These are phyloP conservation scores for Stigmatopora argus DNA, from an alignment of 2,113 vertebrate species.

Conservation along the genomic window DNA sequence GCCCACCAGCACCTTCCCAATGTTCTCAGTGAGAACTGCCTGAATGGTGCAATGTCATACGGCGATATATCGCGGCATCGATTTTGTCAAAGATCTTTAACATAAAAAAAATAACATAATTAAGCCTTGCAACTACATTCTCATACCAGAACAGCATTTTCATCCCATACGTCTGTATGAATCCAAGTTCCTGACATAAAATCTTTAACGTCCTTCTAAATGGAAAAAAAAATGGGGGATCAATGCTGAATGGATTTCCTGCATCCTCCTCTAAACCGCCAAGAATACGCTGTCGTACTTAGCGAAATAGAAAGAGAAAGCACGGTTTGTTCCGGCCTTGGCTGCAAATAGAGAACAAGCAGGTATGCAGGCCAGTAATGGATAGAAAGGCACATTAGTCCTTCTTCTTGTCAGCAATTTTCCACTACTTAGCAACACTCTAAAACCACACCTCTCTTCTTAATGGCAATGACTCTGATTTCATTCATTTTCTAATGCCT, in stretches of 20 bases:
- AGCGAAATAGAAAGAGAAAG: slow-evolving; percentile 36
- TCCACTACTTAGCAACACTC: slow-evolving; percentile 61
- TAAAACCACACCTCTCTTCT: slow-evolving; percentile 61
- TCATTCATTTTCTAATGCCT: slow-evolving; percentile 44
- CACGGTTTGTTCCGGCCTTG: slow-evolving; percentile 25
- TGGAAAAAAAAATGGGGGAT: slow-evolving; percentile 41
- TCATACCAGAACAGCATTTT: slow-evolving; percentile 30
- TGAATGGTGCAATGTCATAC: too few species aligned
- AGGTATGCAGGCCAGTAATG: slow-evolving; percentile 57
- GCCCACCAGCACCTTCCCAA: slow-evolving; percentile 20
- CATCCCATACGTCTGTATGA: slow-evolving; percentile 32
- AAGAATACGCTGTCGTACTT: slow-evolving; percentile 54
- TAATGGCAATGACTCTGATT: slow-evolving; percentile 62
- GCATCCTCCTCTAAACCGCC: slow-evolving; percentile 45
- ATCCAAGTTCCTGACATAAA: slow-evolving; percentile 57
- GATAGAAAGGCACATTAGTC: slow-evolving; percentile 62
- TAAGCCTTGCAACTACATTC: slow-evolving; percentile 16
- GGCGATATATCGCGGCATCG: too few species aligned
- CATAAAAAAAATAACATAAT: too few species aligned
- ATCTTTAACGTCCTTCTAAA: slow-evolving; percentile 60
- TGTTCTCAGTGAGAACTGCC: background rate
- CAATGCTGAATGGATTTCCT: slow-evolving; percentile 67
- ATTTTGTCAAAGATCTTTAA: too few species aligned
- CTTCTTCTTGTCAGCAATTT: slow-evolving; percentile 60
- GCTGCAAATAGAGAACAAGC: slow-evolving; percentile 30